A percentile compares a stretch with the other conserved stretches of the same genome.
These are phyloP conservation scores for Pyrrhia umbra DNA, from an alignment of 2,888 invertebrate genomes.

Conservation along the genomic window DNA sequence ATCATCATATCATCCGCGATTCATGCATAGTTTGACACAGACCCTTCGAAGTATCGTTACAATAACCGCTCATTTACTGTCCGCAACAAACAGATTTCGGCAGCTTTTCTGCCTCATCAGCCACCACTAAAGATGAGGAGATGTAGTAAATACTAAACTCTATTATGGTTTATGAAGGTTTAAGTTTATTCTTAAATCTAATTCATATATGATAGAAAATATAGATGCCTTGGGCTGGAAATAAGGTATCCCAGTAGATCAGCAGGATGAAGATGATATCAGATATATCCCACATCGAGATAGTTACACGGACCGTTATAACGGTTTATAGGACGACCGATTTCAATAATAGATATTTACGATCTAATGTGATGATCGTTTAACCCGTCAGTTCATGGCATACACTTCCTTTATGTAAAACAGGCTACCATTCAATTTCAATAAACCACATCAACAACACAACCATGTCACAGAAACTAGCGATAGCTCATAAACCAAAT, in stretches of 20 bases:
- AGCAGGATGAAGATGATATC: background rate
- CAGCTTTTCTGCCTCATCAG: too few species aligned
- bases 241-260: background rate
- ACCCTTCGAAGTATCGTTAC: too few species aligned
- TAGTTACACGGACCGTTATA: conserved; percentile 18
- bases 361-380: conserved; percentile 36
- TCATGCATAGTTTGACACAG: too few species aligned
- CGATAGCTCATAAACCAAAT: conserved; percentile 52
- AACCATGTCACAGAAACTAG: conserved; percentile 22
- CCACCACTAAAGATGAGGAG: too few species aligned
- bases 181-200: background rate
- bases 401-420: conserved; percentile 36
- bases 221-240: background rate
- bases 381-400: conserved; percentile 12
- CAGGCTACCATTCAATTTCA: conserved; percentile 31
- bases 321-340: conserved; percentile 23
- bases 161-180: too few species aligned
- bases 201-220: too few species aligned
- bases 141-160: too few species aligned
- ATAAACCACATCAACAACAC: conserved; percentile 37
- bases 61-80: too few species aligned
- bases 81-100: too few species aligned
- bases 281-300: conserved; percentile 1
- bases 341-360: conserved; percentile 44
- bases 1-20: too few species aligned